Percentiles rank a stretch among this genome's conserved stretches.
Conservation (phyloP, 2,113 vertebrate species). For the Zosterops lateralis region DNA sequence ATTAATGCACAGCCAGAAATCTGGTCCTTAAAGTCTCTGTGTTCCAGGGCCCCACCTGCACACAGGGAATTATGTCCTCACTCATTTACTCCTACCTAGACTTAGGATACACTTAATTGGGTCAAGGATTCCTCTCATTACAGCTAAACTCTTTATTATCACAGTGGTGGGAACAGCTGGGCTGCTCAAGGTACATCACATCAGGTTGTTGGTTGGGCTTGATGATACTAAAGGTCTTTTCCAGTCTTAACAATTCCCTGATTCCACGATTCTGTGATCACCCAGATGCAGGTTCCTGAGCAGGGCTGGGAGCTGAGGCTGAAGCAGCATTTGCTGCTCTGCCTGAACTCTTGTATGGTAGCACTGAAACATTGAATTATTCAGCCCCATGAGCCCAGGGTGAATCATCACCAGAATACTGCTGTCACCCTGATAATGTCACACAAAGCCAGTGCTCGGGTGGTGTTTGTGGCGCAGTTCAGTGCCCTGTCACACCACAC, state of each 20-base stretch:
- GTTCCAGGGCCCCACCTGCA: neutral
- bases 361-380: neutral
- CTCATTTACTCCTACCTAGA: neutral
- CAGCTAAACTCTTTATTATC: neutral
- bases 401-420: neutral
- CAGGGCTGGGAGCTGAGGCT: neutral
- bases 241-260: neutral
- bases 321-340: neutral
- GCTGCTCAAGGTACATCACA: neutral
- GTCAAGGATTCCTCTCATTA: neutral
- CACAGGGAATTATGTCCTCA: neutral
- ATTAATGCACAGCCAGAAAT: neutral
- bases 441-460: neutral
- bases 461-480: neutral
- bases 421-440: neutral
- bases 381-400: neutral
- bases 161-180: neutral
- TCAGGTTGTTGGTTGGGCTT: too few relatives aligned
- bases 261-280: neutral
- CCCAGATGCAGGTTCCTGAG: neutral
- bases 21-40: neutral
- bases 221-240: neutral
- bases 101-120: neutral
- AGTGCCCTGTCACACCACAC: neutral
- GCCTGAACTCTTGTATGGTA: neutral